These are phyloP conservation scores for Nebria ingens DNA, from an alignment of 1,140 invertebrate genomes.

Conservation along the genomic window DNA sequence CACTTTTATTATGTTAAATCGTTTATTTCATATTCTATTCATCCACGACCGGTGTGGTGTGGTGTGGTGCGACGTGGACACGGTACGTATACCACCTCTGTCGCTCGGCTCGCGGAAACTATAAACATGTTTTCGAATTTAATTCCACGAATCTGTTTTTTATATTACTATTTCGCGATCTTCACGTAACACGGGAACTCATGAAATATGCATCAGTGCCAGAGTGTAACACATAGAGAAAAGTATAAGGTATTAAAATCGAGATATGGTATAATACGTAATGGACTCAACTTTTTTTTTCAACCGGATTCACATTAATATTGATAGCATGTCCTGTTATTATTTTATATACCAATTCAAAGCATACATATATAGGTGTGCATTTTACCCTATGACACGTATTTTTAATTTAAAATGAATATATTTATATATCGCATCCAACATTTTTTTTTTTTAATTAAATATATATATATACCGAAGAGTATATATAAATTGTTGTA, in stretches of 20 bases:
- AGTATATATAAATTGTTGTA: too few species aligned
- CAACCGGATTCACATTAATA: slow-evolving; percentile 1
- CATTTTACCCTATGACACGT: too few species aligned
- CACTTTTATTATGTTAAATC: slow-evolving; percentile 1
- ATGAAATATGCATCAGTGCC: not conserved
- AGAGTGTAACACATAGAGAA: not conserved
- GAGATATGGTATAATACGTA: not conserved
- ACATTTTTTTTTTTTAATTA: too few species aligned
- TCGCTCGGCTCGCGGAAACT: not conserved
- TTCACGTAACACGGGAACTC: slow-evolving; percentile 1
- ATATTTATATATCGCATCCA: too few species aligned
- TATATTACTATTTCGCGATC: slow-evolving; percentile 4
- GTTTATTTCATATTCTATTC: slow-evolving; percentile 8
- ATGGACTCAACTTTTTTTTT: slow-evolving; percentile 7
- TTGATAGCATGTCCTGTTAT: too few species aligned
- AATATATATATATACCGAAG: too few species aligned
- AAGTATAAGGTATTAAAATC: not conserved
- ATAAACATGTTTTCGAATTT: slow-evolving; percentile 9
- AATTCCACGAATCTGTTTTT: slow-evolving; percentile 7
- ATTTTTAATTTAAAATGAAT: too few species aligned
- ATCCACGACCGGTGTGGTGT: too few species aligned
- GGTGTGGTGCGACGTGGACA: too few species aligned
- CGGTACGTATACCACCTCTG: not conserved
- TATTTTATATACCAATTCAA: too few species aligned
- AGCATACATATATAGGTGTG: too few species aligned